Evolutionary conservation across 2,113 vertebrate genomes (phyloP).

Genomic region (Struthidea cinerea): DNA sequence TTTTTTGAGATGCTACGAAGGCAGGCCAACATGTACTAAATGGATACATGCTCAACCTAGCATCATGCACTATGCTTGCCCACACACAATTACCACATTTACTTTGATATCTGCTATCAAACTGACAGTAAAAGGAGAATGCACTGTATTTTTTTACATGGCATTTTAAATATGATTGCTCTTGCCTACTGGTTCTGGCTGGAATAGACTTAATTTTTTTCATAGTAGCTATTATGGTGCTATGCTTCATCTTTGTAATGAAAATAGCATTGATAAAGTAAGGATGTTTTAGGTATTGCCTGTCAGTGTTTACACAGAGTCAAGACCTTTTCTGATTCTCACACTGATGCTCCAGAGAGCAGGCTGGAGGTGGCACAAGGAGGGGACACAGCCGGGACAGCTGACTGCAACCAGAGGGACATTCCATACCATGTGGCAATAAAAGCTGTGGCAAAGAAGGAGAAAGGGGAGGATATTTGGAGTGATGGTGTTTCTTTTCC

Average conservation of each 20-base stretch:
- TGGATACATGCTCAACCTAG: neutral
- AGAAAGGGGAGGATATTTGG: neutral
- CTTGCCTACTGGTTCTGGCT: neutral
- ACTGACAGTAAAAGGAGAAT: neutral
- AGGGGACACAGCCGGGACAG: neutral
- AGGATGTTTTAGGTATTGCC: neutral
- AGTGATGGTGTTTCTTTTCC: rapidly evolving
- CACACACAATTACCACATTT: neutral
- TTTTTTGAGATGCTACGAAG: neutral
- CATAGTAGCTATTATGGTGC: rapidly evolving
- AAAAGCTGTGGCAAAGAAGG: neutral
- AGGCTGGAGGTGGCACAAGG: neutral
- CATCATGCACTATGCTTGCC: neutral
- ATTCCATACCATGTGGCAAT: neutral
- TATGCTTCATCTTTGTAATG: neutral
- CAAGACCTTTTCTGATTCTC: neutral
- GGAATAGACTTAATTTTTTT: neutral
- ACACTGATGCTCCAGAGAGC: rapidly evolving
- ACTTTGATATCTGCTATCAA: neutral
- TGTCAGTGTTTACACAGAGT: neutral
- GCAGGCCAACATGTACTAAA: neutral
- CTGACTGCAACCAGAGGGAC: neutral
- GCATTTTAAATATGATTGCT: neutral
- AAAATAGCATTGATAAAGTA: neutral
- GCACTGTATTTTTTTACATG: neutral